Conservation (phyloP, 2,888 invertebrate species). For the Eilema depressum region DNA sequence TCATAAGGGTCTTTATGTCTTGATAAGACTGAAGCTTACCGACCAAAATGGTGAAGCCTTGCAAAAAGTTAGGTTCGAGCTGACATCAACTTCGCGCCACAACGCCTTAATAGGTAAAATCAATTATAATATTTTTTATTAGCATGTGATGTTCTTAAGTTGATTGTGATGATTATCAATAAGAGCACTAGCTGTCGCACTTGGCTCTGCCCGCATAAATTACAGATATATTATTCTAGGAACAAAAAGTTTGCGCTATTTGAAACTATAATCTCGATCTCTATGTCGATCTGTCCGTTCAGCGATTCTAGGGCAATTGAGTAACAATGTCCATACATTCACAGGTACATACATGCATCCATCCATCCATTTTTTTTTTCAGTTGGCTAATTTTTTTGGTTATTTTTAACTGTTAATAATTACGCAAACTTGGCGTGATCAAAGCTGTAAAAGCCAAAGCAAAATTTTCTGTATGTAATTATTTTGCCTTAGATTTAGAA, state of each 20-base stretch:
- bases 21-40: constrained; percentile 85
- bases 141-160: constrained; percentile 23
- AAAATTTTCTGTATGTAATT: constrained; percentile 50
- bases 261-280: too few species aligned
- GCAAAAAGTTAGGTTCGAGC: constrained; percentile 70
- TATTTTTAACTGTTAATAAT: constrained; percentile 45
- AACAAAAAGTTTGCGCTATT: too few species aligned
- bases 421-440: constrained; percentile 47
- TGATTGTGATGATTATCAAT: background rate
- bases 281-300: too few species aligned
- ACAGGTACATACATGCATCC: background rate
- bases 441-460: constrained; percentile 42
- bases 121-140: constrained; percentile 50
- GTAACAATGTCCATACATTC: background rate
- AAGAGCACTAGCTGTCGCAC: background rate
- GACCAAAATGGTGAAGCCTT: constrained; percentile 69
- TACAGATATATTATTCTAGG: background rate
- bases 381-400: too few species aligned
- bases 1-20: constrained; percentile 86
- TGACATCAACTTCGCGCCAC: constrained; percentile 65
- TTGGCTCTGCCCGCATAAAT: background rate
- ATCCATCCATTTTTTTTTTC: background rate
- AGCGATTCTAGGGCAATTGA: too few species aligned
- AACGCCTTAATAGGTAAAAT: constrained; percentile 62
- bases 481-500: constrained; percentile 58